A percentile compares a stretch with the other conserved stretches of the same genome.
phyloP scores from a whole-genome alignment of 2,113 vertebrate genomes.

The Triplophysa rosa region DNA sequence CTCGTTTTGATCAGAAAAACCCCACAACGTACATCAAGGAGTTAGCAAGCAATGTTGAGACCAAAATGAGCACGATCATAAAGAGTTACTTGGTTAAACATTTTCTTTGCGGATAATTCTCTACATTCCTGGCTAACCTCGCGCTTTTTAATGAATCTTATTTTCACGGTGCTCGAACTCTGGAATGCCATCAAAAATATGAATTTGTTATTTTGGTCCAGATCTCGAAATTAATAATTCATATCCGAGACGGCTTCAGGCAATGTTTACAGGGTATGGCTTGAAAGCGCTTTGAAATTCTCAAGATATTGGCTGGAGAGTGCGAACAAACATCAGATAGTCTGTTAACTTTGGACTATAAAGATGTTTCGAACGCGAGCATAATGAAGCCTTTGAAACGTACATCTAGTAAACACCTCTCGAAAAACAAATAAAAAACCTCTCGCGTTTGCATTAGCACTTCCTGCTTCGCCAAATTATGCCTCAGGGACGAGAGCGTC shows the following conservation, averaged over 20 bases:
- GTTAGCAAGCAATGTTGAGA: not conserved
- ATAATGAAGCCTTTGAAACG: conserved; percentile 35
- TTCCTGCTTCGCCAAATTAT: not conserved
- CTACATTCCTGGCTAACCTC: not conserved
- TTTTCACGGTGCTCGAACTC: conserved; percentile 5
- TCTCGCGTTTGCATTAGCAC: not conserved
- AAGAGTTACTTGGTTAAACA: not conserved
- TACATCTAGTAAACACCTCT: conserved; percentile 30
- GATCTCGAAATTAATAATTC: conserved; percentile 39
- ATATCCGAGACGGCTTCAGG: conserved; percentile 38
- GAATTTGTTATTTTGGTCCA: conserved; percentile 37
- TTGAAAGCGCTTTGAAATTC: conserved; percentile 48
- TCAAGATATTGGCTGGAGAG: conserved; percentile 27
- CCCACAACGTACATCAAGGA: too few relatives aligned
- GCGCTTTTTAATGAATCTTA: conserved; percentile 24
- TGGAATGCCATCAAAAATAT: conserved; percentile 27
- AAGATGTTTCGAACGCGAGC: conserved; percentile 22
- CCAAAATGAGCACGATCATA: not conserved
- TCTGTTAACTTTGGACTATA: conserved; percentile 40
- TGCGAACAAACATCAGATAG: conserved; percentile 22
- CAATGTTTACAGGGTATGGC: conserved; percentile 42
- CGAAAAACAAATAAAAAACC: not conserved
- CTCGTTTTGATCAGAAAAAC: too few relatives aligned
- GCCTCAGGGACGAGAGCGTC: not conserved
- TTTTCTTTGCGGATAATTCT: too few relatives aligned